These are phyloP conservation scores for Channa maculata DNA, from an alignment of 2,113 vertebrate genomes.

Conservation along the genomic window DNA sequence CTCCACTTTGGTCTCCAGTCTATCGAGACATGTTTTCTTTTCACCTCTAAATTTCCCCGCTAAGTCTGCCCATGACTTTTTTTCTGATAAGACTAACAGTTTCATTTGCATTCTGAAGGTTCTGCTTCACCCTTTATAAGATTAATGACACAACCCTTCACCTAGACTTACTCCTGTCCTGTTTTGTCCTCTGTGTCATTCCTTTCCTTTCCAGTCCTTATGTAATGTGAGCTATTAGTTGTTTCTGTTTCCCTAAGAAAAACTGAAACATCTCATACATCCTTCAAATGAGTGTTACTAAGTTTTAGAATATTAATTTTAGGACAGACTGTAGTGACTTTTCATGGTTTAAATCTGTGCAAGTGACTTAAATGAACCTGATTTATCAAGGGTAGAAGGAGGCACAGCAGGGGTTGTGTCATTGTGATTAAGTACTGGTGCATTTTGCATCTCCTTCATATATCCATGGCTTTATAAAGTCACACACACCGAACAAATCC, in stretches of 20 bases:
- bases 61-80: constrained; percentile 31
- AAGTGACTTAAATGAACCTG: constrained; percentile 4
- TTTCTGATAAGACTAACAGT: constrained; percentile 61
- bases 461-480: background rate
- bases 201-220: background rate
- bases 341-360: background rate
- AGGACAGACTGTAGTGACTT: too few species aligned
- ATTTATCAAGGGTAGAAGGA: constrained; percentile 4
- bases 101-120: constrained; percentile 69
- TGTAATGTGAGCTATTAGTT: background rate
- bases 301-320: too few species aligned
- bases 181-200: constrained; percentile 11
- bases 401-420: constrained; percentile 21
- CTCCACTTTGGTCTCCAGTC: background rate
- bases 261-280: too few species aligned
- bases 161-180: constrained; percentile 39
- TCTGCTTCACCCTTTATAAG: constrained; percentile 49
- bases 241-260: too few species aligned
- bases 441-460: constrained; percentile 5
- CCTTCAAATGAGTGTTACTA: too few species aligned
- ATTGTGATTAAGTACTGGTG: constrained; percentile 15
- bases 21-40: background rate
- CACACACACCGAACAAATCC: background rate
- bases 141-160: constrained; percentile 75
- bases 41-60: background rate